These are phyloP conservation scores for Intellagama lesueurii DNA, from an alignment of 2,797 vertebrate species.

Conservation along the genomic window DNA sequence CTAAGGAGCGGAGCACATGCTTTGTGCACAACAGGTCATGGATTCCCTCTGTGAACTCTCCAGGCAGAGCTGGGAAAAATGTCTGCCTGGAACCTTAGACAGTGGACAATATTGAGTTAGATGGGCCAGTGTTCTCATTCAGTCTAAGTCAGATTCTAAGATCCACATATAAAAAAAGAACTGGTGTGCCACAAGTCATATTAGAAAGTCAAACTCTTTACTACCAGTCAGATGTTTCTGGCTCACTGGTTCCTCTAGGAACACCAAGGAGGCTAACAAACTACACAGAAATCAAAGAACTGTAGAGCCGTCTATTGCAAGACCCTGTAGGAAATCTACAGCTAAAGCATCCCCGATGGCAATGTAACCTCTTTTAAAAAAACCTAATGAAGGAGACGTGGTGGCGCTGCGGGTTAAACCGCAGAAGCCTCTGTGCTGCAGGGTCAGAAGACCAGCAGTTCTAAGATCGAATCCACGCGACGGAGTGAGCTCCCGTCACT, in stretches of 20 bases:
- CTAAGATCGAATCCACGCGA: too few species aligned
- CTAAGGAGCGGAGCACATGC: not conserved
- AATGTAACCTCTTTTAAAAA: too few species aligned
- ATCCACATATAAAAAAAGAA: constrained; percentile 30
- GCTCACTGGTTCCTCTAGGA: not conserved
- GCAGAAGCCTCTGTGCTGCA: too few species aligned
- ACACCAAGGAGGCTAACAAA: too few species aligned
- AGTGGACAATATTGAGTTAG: not conserved
- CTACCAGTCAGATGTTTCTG: not conserved
- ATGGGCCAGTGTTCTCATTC: not conserved
- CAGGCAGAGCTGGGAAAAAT: not conserved
- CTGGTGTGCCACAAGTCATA: not conserved
- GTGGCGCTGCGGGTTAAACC: too few species aligned
- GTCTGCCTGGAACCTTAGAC: not conserved
- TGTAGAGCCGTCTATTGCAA: too few species aligned
- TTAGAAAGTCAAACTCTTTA: constrained; percentile 24
- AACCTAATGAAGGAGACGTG: too few species aligned
- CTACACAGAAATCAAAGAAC: too few species aligned
- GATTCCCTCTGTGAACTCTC: not conserved
- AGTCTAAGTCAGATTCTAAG: not conserved
- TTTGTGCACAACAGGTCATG: not conserved
- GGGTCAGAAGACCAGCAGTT: too few species aligned
- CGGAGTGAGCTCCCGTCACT: too few species aligned
- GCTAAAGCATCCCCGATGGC: too few species aligned
- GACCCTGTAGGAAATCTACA: too few species aligned